A percentile compares a stretch with the other conserved stretches of the same genome.
Evolutionary conservation across 92 coral and sea anemone species (phyloP).

Genomic region (Paragorgia papillata): DNA sequence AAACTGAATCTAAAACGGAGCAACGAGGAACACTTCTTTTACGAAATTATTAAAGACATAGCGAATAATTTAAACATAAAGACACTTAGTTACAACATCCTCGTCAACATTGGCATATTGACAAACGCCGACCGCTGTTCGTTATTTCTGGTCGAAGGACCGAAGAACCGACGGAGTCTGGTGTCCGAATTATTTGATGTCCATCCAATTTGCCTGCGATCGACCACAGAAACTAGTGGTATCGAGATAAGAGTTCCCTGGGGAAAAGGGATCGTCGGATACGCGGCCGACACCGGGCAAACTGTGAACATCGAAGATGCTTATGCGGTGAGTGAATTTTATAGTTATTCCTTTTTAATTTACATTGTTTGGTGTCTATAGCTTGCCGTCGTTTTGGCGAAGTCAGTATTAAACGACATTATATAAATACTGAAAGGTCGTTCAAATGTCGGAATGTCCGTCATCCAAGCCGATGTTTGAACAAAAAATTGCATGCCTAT

Average conservation of each 20-base stretch:
- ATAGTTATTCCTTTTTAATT: constrained; percentile 33
- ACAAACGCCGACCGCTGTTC: constrained; percentile 99
- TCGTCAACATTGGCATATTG: constrained; percentile 98
- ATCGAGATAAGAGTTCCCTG: constrained; percentile 93
- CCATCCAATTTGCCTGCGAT: constrained; percentile 77
- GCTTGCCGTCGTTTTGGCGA: neutral
- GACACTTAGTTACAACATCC: constrained; percentile 95
- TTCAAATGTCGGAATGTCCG: too few species aligned
- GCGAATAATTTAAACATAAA: constrained; percentile 94
- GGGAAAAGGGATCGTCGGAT: constrained; percentile 98
- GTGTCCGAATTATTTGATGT: constrained; percentile 99
- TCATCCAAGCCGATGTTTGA: too few species aligned
- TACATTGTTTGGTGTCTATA: neutral
- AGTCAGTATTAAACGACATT: too few species aligned
- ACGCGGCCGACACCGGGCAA: constrained; percentile 98
- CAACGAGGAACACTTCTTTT: constrained; percentile 94
- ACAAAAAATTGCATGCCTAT: too few species aligned
- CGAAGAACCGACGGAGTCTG: constrained; percentile 85
- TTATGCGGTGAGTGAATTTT: constrained; percentile 93
- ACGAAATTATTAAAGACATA: constrained; percentile 96
- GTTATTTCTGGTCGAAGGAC: constrained; percentile 94
- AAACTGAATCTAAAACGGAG: constrained; percentile 90
- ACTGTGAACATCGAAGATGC: constrained; percentile 99
- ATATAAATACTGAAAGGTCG: too few species aligned
- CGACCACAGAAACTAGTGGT: constrained; percentile 71